These are phyloP conservation scores for Gambelia wislizenii DNA, from an alignment of 2,797 vertebrate species.

Conservation along the genomic window DNA sequence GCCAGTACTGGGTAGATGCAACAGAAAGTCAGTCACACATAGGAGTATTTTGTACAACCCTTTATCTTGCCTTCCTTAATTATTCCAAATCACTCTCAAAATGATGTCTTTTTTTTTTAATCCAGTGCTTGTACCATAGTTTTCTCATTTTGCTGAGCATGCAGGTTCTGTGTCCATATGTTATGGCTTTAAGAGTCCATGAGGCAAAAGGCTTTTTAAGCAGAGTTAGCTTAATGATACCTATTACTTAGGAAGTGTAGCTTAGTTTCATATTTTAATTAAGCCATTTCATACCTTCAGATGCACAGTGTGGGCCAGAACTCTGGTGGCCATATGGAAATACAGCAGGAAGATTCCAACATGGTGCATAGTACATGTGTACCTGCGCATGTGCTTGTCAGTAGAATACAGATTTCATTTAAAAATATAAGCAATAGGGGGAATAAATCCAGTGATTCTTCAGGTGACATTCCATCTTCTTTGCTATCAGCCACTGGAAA, in stretches of 20 bases:
- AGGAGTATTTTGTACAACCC: background rate
- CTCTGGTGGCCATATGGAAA: background rate
- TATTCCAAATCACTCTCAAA: background rate
- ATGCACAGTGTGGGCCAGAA: accelerated
- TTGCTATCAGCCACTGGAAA: background rate
- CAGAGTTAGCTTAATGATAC: constrained; percentile 58
- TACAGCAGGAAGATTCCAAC: background rate
- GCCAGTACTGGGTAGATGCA: background rate
- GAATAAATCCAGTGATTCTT: accelerated
- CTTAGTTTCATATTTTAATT: constrained; percentile 53
- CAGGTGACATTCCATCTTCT: accelerated
- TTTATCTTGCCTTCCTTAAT: background rate
- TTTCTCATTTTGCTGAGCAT: constrained; percentile 50
- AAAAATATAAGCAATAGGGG: background rate
- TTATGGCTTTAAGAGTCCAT: background rate
- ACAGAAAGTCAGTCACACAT: background rate
- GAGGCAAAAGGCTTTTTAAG: constrained; percentile 46
- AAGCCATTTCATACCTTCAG: constrained; percentile 26
- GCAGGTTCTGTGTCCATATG: constrained; percentile 34
- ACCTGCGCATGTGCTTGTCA: background rate
- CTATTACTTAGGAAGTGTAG: constrained; percentile 48
- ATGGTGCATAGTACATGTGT: background rate
- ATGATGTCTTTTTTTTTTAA: background rate
- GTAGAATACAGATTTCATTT: constrained; percentile 21
- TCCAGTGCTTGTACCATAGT: accelerated